Percentiles rank a stretch among this genome's conserved stretches.
These are phyloP conservation scores for Eupithecia subumbrata DNA, from an alignment of 2,888 invertebrate species.

Conservation along the genomic window DNA sequence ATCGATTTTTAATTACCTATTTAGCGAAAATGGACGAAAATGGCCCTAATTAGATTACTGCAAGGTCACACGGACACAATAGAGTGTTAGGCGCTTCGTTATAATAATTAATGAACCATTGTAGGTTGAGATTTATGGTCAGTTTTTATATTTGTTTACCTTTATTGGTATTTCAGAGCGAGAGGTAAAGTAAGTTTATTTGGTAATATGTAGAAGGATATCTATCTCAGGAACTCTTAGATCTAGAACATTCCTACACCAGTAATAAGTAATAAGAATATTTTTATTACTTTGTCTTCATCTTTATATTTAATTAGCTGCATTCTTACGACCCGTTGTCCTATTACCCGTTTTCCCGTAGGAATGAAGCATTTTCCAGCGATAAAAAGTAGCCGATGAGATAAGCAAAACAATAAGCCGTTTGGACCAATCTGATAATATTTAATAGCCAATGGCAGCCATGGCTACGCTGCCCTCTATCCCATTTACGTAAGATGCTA, in stretches of 20 bases:
- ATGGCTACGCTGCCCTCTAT: neutral
- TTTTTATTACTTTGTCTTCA: too few relatives aligned
- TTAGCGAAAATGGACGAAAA: conserved; percentile 40
- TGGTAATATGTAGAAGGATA: neutral
- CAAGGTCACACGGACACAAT: conserved; percentile 31
- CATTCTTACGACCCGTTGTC: too few relatives aligned
- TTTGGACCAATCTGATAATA: neutral
- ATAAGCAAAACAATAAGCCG: neutral
- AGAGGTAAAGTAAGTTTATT: neutral
- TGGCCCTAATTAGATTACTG: conserved; percentile 29
- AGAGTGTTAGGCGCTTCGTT: conserved; percentile 16
- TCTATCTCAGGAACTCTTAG: neutral
- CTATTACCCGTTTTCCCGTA: too few relatives aligned
- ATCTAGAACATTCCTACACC: neutral
- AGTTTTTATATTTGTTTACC: neutral
- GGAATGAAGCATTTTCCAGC: too few relatives aligned
- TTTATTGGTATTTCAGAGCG: neutral
- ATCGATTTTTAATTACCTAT: conserved; percentile 63
- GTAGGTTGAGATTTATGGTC: neutral
- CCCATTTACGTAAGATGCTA: neutral
- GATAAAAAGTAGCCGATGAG: too few relatives aligned
- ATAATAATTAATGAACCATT: neutral
- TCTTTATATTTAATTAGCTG: too few relatives aligned
- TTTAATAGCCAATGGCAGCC: neutral
- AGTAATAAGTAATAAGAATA: neutral